phyloP scores from a whole-genome alignment of 2,888 invertebrate genomes.

The Ptilodon capucinus region DNA sequence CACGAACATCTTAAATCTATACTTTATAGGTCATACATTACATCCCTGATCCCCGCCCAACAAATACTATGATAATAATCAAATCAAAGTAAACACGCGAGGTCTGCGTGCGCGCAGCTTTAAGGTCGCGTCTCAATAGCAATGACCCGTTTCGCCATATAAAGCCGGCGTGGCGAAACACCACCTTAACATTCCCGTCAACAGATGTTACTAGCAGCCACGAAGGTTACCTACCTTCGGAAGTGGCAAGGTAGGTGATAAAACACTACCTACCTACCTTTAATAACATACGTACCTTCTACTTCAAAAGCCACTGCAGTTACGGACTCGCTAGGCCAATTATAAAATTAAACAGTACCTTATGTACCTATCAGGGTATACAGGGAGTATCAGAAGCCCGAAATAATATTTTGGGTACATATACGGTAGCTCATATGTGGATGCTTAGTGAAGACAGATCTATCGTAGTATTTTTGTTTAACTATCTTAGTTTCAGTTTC shows the following conservation, averaged over 20 bases:
- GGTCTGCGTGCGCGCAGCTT: conserved; percentile 10
- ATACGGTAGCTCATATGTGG: no score
- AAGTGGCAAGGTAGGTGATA: not conserved
- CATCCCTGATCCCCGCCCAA: not conserved
- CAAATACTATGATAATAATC: conserved; percentile 1
- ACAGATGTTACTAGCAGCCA: conserved; percentile 42
- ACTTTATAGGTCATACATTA: not conserved
- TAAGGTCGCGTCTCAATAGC: conserved; percentile 53
- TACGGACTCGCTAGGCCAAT: no score
- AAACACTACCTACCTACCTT: not conserved
- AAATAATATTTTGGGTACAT: no score
- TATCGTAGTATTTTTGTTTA: no score
- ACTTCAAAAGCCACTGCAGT: no score
- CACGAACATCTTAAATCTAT: no score
- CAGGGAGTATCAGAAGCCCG: no score
- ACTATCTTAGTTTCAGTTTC: no score
- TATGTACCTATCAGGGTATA: no score
- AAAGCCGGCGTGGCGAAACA: conserved; percentile 47
- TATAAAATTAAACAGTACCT: no score
- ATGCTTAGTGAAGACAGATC: no score
- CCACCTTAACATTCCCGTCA: conserved; percentile 45
- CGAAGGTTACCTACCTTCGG: conserved; percentile 31
- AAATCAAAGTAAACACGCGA: conserved; percentile 20
- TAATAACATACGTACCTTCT: no score
- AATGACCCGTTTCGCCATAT: conserved; percentile 64